Evolutionary conservation across 2,113 vertebrate species (phyloP), one percentile per base, ranked within the genome.

Genomic region (Bagarius yarrelli): DNA sequence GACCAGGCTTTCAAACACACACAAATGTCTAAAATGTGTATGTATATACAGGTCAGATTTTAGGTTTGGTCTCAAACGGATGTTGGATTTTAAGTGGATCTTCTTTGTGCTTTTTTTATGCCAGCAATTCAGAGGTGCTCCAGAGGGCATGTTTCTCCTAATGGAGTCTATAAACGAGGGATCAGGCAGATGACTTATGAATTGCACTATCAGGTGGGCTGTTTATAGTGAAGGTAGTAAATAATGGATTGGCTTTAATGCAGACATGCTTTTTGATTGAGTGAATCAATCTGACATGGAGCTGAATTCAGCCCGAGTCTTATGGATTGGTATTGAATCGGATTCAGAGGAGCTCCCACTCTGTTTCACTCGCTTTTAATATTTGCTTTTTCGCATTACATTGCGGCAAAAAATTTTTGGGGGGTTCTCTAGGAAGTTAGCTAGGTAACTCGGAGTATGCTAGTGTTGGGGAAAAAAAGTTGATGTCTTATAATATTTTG

Each of bases 1-100:
- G 34, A 60, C 73, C 40, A 21, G 57, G 56, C 78, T 83, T 61
- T 19, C 11, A 25, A 71, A 71, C 18, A 30, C 61, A 53, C 44
- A 47, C 15, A 57, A 47, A 81, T 27, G 16, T 25, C 11, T 52
- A 75, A 47, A 47, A 60, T 21, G 61, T 69, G 57, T 53, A 36
- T 59, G 57, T 53, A 34, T 8, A 59, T 11, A 40, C 36, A 40
- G 63, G 36, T 81, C 57, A 47, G 34, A 66, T 52, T 52, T 52
- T 52, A 30, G 67, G 21, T 52, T 71, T 8, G 16, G 16, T 27
- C 8, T 19, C 47, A 30, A 12, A 27, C 11, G 25, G 47, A 19
- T 18, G 13, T 71, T 25, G 27, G 8, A 11, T 52, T 52, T 32
- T 52, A 25, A n/a, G n/a, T 50, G 27, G 15, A 15, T 70, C 40